These are phyloP conservation scores for Peromyscus leucopus DNA, from an alignment of 2,113 vertebrate genomes.

Conservation along the genomic window DNA sequence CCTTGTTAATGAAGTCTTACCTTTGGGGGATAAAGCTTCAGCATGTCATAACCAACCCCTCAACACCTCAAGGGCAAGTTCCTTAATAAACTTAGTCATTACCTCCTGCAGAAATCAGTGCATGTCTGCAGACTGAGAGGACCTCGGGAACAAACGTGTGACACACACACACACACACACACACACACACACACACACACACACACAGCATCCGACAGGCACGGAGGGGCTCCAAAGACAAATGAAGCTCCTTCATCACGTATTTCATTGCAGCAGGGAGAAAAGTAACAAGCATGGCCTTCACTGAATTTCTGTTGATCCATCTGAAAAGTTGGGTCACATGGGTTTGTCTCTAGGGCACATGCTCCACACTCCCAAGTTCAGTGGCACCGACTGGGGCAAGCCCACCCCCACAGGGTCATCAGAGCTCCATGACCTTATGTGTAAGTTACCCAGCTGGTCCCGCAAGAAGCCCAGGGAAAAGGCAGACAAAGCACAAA, in stretches of 20 bases:
- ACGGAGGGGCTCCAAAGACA: not conserved
- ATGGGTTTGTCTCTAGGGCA: not conserved
- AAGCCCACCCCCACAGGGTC: not conserved
- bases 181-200: not conserved
- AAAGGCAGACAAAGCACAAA: conserved; percentile 12
- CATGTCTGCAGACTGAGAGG: not conserved
- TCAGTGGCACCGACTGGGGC: not conserved
- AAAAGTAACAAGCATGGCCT: not conserved
- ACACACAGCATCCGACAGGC: not conserved
- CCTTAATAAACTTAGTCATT: not conserved
- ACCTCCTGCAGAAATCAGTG: not conserved
- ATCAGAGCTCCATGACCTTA: not conserved
- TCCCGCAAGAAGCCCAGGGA: not conserved
- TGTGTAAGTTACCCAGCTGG: not conserved
- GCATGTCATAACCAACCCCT: not conserved
- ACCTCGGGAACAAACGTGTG: not conserved
- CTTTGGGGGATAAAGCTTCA: not conserved
- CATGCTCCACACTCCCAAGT: not conserved
- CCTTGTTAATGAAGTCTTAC: not conserved
- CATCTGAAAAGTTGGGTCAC: not conserved
- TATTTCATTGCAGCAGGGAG: not conserved
- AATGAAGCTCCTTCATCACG: not conserved
- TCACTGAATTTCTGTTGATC: not conserved
- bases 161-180: not conserved
- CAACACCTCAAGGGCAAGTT: not conserved